Evolutionary conservation across 2,888 invertebrate species (phyloP), one percentile per base, ranked within the genome.

Genomic region (Drosophila mercatorum): DNA sequence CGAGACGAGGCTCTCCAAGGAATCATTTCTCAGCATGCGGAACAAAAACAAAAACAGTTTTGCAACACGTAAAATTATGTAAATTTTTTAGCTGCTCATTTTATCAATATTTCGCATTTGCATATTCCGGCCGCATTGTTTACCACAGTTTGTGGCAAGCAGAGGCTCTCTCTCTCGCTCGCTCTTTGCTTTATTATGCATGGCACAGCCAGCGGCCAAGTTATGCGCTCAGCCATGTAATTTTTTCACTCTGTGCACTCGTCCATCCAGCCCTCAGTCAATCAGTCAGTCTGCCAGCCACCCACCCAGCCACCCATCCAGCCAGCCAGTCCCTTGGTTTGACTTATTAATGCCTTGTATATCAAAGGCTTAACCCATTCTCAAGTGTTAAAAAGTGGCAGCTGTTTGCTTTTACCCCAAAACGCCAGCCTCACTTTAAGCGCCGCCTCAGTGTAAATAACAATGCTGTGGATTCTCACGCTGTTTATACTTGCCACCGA

Each of bases 21-120:
- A 77, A 72, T 66, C 70, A 47, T 61, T 74, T 74, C 49, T 61
- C 47, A 63, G 46, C 12, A 26, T 11, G 36, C 11, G 51, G n/a
- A 22, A 49, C n/a, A 43, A 12, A 38, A 38, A 34, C n/a, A 43
- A 56, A 69, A 78, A 78, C 79, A 67, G 77, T 75, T 78, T 74
- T 63, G 62, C 80, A 77, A 71, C 69, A 68, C 66, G 72, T 53
- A 72, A 88, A 86, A 82, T 89, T 85, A 86, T 86, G 85, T 68
- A 89, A 88, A 89, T 86, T 71, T 52, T 22, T 51, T 51, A 34
- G 46, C 58, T 70, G 60, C 73, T 72, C 68, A 70, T 75, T 80
- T 75, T 61, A 72, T 82, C 80, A 84, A 89, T 88, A 78, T 74
- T 75, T 73, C 80, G 65, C 67, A 89, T 86, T 89, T 89, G 77